Evolutionary conservation across 1,140 invertebrate species (phyloP).

Genomic region (Parasteatoda tepidariorum): DNA sequence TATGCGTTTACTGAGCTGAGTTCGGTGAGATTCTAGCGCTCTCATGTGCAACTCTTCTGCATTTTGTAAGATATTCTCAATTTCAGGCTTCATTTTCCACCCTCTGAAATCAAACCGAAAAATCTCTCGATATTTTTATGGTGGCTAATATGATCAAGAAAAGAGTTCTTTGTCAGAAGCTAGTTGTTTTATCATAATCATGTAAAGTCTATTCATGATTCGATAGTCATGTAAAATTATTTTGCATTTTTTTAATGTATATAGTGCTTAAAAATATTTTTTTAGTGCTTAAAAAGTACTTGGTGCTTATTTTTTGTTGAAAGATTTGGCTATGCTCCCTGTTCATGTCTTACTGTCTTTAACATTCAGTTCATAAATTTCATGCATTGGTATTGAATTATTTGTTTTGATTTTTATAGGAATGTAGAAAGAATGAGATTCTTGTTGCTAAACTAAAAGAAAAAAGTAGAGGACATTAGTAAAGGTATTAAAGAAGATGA

Average conservation of each 20-base stretch:
- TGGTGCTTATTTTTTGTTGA: not conserved
- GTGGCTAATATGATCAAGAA: too few species aligned
- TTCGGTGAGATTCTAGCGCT: too few species aligned
- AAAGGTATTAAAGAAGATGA: too few species aligned
- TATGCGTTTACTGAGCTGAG: too few species aligned
- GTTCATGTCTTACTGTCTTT: not conserved
- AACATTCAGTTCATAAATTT: not conserved
- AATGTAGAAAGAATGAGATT: conserved; percentile 78
- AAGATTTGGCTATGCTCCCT: not conserved
- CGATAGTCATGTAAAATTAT: not conserved
- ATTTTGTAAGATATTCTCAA: too few species aligned
- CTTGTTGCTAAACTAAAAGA: conserved; percentile 69
- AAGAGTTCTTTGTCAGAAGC: too few species aligned
- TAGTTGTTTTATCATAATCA: too few species aligned
- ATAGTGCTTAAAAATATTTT: not conserved
- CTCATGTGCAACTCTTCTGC: too few species aligned
- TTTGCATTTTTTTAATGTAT: not conserved
- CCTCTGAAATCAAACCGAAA: too few species aligned
- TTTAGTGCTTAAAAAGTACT: not conserved
- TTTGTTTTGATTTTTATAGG: conserved; percentile 68
- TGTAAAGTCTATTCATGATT: not conserved
- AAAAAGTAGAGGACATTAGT: conserved; percentile 63
- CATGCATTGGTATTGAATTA: not conserved
- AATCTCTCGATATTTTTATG: too few species aligned
- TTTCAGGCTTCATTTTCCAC: too few species aligned